Evolutionary conservation across 2,888 invertebrate genomes (phyloP), one percentile per base, ranked within the genome.

Genomic region (Geotrupes spiniger): DNA sequence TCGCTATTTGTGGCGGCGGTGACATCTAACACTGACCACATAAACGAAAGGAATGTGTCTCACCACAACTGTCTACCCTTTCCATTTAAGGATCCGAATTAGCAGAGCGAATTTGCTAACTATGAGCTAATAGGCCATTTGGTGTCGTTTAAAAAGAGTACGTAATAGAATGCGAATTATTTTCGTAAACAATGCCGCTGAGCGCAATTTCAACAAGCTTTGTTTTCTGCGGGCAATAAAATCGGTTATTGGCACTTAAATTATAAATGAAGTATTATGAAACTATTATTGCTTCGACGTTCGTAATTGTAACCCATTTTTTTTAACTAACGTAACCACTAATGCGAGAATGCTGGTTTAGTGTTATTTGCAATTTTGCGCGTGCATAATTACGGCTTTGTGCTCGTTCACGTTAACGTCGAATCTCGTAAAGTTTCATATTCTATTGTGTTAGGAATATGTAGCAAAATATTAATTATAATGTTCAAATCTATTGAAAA

Each of bases 1-100:
- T 60, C 56, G 57, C 53, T 56, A 54, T 57, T 59, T 59, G 60
- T 54, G 60, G 60, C 56, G 58, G 58, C 60, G 63, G 61, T 62
- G 62, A 64, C 64, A 63, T 63, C 63, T 64, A 64, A 63, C 61
- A 63, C 62, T 62, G 61, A 62, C 64, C 64, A 59, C 63, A 62
- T 61, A 61, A 61, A 62, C 58, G 59, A 58, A 58, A 57, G 63
- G 63, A 63, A 63, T 63, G 63, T 61, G 62, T 63, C 62, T 60
- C 61, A 62, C 59, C 58, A 58, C 42, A 51, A 49, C 50, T 45
- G 44, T 45, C 49, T 49, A 36, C 41, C 36, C 40, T 44, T 49
- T 40, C 49, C 49, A 44, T 49, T 49, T 43, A 49, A 45, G 44
- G 49, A 36, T 38, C 44, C 40, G 40, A 44, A 49, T 49, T 49